Base-by-base conservation (phyloP, 2,888 invertebrate species). In the Diaperis boleti region DNA sequence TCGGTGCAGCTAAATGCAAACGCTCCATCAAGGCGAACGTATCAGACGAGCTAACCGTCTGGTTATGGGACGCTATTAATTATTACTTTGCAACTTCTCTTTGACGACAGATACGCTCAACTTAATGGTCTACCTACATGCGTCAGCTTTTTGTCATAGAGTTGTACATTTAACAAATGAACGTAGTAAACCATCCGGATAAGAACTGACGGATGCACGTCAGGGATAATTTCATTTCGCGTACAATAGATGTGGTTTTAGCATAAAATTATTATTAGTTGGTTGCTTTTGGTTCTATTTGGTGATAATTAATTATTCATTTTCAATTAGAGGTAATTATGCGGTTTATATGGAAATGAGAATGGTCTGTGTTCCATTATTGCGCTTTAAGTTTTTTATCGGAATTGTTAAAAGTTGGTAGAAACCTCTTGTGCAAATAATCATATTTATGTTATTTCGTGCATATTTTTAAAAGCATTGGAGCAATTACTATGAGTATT, bases 21-120 rank as follows among this genome's bases (percentile, higher is more conserved):
- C 31, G 42, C 42, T 55, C 55, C 33, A 55, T 42, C 42, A 26
- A 33, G 20, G 15, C 10, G 33, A 26, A 52, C 15, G 41, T 54
- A 54, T 41, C 41, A 13, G 41, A 29, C 29, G 54, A 42, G 41
- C 42, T 18, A 41, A 44, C 45, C 57, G 26, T 57, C 45, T 57
- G 57, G 42, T 44, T 44, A 44, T 55, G 55, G 62, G 41, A 70
- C 67, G 61, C 65, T 66, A 71, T 73, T 73, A 72, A 71, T 72
- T 72, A 72, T 73, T 70, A 68, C 68, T 64, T 66, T 66, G 64
- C 69, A 64, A 69, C 71, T 68, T 68, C 64, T 69, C 69, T 70
- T 71, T 71, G 72, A 70, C 62, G 68, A 67, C 69, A 52, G 39
- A 54, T 57, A 65, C 65, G 57, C 61, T 68, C 64, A 56, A 61